A percentile compares a stretch with the other conserved stretches of the same genome.
These are phyloP conservation scores for Halcyon malimbica DNA, from an alignment of 2,113 vertebrate species.

Conservation along the genomic window DNA sequence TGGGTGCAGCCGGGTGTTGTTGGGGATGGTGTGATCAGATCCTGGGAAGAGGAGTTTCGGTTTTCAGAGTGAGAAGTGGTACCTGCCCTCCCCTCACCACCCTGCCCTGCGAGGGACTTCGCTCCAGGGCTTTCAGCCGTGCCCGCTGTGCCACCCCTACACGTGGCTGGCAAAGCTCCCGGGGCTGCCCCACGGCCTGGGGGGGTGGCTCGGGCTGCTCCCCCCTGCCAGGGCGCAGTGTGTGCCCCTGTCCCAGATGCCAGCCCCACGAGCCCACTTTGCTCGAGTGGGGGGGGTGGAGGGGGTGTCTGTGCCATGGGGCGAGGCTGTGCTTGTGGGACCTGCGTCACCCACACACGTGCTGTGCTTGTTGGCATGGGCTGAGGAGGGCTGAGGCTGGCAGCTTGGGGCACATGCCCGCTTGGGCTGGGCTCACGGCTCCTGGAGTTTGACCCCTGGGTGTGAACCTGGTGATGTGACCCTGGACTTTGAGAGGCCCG, in stretches of 20 bases:
- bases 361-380: fast-evolving
- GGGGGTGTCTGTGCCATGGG: not conserved
- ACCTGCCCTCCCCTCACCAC: not conserved
- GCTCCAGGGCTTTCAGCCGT: not conserved
- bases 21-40: not conserved
- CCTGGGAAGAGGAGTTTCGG: not conserved
- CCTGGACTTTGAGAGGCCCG: conserved; percentile 34
- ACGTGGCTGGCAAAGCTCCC: not conserved
- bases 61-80: fast-evolving
- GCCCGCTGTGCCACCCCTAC: not conserved
- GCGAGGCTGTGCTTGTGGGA: fast-evolving
- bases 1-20: not conserved
- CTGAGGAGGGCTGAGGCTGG: too few relatives aligned
- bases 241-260: fast-evolving
- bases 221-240: fast-evolving
- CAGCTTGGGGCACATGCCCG: fast-evolving
- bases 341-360: fast-evolving
- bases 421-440: not conserved
- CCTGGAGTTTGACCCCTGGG: not conserved
- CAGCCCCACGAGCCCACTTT: too few relatives aligned
- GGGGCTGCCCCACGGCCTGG: not conserved
- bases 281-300: not conserved
- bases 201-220: not conserved
- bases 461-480: fast-evolving
- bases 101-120: not conserved